Evolutionary conservation across 2,797 vertebrate species (phyloP).

Genomic region (Dermochelys coriacea): DNA sequence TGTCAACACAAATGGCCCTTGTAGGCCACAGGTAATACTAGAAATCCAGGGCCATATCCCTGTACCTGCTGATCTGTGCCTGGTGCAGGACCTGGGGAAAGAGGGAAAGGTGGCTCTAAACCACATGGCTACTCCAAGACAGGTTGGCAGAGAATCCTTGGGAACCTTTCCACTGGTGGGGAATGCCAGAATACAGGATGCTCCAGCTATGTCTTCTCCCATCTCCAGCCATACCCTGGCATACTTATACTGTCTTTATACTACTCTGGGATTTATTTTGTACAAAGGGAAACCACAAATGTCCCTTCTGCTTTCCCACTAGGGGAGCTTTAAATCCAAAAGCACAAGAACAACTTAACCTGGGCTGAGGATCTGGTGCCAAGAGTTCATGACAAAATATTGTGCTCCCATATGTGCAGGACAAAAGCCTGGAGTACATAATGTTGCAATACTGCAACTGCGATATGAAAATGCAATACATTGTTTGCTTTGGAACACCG

Average conservation of each 20-base stretch:
- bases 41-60: background rate
- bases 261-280: background rate
- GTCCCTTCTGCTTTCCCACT: background rate
- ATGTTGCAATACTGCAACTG: background rate
- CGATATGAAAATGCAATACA: background rate
- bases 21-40: background rate
- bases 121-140: background rate
- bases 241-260: background rate
- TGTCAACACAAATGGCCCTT: background rate
- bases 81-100: background rate
- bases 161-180: background rate
- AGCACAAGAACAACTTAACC: background rate
- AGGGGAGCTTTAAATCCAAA: background rate
- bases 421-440: conserved; percentile 8
- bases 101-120: background rate
- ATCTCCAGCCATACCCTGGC: background rate
- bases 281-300: background rate
- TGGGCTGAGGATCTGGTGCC: background rate
- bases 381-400: background rate
- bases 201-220: background rate
- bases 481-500: background rate
- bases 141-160: background rate
- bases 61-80: background rate
- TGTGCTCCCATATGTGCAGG: background rate
- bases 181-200: background rate